Percentiles rank a stretch among this genome's conserved stretches.
phyloP scores from a whole-genome alignment of 2,888 invertebrate species.

The Synergus gifuensis region DNA sequence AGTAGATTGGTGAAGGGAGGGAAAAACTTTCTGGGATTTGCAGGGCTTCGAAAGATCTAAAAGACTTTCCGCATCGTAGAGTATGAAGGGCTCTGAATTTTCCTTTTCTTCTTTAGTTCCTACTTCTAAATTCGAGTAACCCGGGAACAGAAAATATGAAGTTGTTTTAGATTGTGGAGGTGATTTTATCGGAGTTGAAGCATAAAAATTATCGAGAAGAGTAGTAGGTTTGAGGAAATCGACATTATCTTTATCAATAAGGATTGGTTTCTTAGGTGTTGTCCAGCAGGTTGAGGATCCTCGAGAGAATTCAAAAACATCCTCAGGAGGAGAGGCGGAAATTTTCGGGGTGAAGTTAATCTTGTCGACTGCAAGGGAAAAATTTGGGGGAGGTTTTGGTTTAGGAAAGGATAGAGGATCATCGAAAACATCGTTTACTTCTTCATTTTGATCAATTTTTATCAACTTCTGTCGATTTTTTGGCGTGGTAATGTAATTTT shows the following conservation, averaged over 20 bases:
- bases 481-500: slow-evolving; percentile 64
- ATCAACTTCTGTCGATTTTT: slow-evolving; percentile 29
- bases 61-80: slow-evolving; percentile 9
- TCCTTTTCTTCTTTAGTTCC: background rate
- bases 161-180: slow-evolving; percentile 26
- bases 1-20: background rate
- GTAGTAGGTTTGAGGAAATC: slow-evolving; percentile 52
- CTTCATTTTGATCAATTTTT: slow-evolving; percentile 32
- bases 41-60: slow-evolving; percentile 50
- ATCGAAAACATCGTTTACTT: slow-evolving; percentile 54
- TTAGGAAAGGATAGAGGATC: slow-evolving; percentile 59
- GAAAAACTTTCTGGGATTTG: background rate
- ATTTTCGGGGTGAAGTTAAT: slow-evolving; percentile 63
- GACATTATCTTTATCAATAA: background rate
- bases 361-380: slow-evolving; percentile 67
- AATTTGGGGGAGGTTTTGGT: slow-evolving; percentile 54
- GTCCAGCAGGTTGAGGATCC: slow-evolving; percentile 56
- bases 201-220: slow-evolving; percentile 56
- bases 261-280: slow-evolving; percentile 33
- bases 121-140: background rate
- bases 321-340: slow-evolving; percentile 7
- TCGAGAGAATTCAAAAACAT: slow-evolving; percentile 54
- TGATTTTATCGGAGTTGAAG: slow-evolving; percentile 46
- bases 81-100: background rate
- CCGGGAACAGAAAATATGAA: slow-evolving; percentile 52